Evolutionary conservation across 2,113 vertebrate genomes (phyloP).

Genomic region (Setophaga coronata): DNA sequence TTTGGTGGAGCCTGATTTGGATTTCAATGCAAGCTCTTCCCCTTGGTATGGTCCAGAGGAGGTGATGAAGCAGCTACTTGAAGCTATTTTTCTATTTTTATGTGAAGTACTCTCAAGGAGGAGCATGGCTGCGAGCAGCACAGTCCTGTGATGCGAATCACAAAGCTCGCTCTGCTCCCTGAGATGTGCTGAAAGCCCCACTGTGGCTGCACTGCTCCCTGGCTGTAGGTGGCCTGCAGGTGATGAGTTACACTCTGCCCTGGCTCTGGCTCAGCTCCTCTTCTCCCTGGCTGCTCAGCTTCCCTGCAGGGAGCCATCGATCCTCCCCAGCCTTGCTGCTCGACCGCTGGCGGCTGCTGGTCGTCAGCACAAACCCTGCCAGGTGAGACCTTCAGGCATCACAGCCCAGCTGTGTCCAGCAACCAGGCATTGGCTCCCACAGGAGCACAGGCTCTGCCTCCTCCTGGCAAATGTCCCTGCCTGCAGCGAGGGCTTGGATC

Average conservation of each 20-base stretch:
- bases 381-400: background rate
- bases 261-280: background rate
- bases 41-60: background rate
- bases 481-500: accelerated
- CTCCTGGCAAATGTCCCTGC: background rate
- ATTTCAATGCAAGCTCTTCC: background rate
- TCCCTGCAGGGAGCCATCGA: accelerated
- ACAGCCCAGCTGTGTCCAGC: background rate
- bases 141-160: background rate
- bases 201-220: accelerated
- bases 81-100: slow-evolving; percentile 13
- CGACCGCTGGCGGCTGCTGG: background rate
- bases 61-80: background rate
- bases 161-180: accelerated
- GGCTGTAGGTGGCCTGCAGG: background rate
- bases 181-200: background rate
- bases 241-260: background rate
- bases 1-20: background rate
- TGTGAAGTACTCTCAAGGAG: background rate
- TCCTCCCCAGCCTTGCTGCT: background rate
- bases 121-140: background rate
- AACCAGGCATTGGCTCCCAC: background rate
- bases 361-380: background rate
- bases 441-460: background rate
- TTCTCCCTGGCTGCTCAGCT: background rate